Evolutionary conservation across 2,113 vertebrate genomes (phyloP).

Genomic region (Ceyx cyanopectus): DNA sequence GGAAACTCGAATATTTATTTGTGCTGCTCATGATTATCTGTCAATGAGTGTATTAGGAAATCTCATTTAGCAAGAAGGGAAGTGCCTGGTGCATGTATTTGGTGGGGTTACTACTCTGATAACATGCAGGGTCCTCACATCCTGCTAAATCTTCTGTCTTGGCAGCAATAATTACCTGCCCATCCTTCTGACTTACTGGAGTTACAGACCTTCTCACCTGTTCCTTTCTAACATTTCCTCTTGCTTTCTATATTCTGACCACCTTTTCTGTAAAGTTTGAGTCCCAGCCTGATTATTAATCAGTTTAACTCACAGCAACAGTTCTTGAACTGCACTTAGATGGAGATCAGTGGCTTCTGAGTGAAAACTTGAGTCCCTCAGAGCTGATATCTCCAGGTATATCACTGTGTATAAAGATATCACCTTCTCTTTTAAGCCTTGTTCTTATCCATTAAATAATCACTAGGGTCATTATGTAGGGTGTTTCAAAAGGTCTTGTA

Average conservation of each 20-base stretch:
- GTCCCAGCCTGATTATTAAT: neutral
- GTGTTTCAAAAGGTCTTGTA: conserved; percentile 5
- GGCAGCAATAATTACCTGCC: neutral
- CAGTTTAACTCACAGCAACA: neutral
- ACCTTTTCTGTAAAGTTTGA: neutral
- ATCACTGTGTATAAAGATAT: neutral
- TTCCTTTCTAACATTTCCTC: neutral
- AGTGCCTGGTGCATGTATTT: neutral
- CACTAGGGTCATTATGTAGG: neutral
- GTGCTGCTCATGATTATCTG: neutral
- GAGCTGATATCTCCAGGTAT: neutral
- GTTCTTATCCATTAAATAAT: neutral
- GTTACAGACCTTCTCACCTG: neutral
- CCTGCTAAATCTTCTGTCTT: neutral
- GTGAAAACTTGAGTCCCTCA: neutral
- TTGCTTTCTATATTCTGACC: neutral
- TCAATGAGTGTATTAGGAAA: neutral
- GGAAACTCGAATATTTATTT: neutral
- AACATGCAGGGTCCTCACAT: neutral
- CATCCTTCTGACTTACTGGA: neutral
- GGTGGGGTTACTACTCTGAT: neutral
- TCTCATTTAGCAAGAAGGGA: neutral
- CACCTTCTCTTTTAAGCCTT: neutral
- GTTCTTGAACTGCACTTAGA: neutral
- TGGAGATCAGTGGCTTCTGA: neutral